A percentile compares a stretch with the other conserved stretches of the same genome.
Conservation (phyloP, 2,797 vertebrate species). For the Parambassis ranga region DNA sequence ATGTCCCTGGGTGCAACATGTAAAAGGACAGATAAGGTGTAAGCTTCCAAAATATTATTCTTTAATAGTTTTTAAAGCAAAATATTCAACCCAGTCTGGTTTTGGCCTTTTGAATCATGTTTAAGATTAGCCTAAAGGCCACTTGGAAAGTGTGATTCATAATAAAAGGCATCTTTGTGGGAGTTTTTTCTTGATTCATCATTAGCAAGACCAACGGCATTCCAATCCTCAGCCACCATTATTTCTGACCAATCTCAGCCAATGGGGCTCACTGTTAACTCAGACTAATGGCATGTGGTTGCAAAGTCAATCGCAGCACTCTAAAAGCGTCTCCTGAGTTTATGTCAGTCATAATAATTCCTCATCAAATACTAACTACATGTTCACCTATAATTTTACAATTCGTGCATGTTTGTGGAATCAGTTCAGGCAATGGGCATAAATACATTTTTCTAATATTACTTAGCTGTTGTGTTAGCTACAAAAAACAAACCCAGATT, state of each 20-base stretch:
- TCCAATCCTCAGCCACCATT: constrained; percentile 26
- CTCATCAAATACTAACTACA: background rate
- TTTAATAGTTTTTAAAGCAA: background rate
- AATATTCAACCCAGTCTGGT: background rate
- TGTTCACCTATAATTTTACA: too few species aligned
- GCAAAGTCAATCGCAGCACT: constrained; percentile 32
- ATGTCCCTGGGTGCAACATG: constrained; percentile 1
- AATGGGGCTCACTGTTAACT: constrained; percentile 16
- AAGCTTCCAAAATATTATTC: background rate
- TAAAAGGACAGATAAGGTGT: constrained; percentile 9
- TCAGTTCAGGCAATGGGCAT: too few species aligned
- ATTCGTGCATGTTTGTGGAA: too few species aligned
- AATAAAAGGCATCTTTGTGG: constrained; percentile 6
- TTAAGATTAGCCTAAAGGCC: constrained; percentile 4
- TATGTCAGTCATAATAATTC: background rate
- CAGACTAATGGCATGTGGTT: constrained; percentile 38
- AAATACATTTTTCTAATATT: too few species aligned
- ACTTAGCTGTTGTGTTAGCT: too few species aligned
- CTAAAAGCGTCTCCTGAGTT: constrained; percentile 15
- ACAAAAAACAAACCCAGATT: too few species aligned
- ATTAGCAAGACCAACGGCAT: background rate
- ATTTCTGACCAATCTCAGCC: constrained; percentile 21
- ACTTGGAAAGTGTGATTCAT: constrained; percentile 15
- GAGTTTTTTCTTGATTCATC: constrained; percentile 31
- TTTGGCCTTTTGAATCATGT: constrained; percentile 4